These are phyloP conservation scores for Lordiphosa fenestrarum DNA, from an alignment of 2,888 invertebrate genomes.

Conservation along the genomic window DNA sequence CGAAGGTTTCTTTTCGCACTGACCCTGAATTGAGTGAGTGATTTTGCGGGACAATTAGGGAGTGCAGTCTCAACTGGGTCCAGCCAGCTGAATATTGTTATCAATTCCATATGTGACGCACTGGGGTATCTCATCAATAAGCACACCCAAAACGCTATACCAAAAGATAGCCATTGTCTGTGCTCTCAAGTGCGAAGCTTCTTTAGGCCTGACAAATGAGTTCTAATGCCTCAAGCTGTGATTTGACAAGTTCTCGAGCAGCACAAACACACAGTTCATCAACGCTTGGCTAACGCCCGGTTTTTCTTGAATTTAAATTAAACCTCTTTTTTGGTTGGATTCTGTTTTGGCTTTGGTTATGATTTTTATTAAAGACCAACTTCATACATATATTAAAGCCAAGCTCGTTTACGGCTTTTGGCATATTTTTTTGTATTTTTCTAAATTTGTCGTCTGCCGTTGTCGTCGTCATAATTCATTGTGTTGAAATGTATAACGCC, in stretches of 20 bases:
- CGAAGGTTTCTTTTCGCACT: conserved; percentile 17
- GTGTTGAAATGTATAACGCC: conserved; percentile 64
- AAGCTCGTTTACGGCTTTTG: conserved; percentile 27
- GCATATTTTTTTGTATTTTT: conserved; percentile 26
- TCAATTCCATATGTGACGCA: no score
- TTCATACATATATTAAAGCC: conserved; percentile 21
- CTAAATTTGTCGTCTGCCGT: conserved; percentile 34
- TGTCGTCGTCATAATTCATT: conserved; percentile 35
- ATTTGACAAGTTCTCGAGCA: conserved; percentile 26
- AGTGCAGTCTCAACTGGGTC: no score
- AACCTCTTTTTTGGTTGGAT: conserved; percentile 22
- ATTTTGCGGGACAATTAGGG: neutral
- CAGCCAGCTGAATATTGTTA: no score
- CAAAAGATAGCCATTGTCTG: conserved; percentile 42
- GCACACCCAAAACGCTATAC: neutral
- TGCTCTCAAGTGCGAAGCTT: conserved; percentile 34
- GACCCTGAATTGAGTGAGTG: conserved; percentile 22
- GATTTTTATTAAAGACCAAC: conserved; percentile 33
- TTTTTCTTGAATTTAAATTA: conserved; percentile 45
- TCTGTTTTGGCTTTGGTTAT: conserved; percentile 35
- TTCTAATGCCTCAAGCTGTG: conserved; percentile 3
- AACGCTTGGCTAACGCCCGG: conserved; percentile 33
- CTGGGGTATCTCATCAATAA: neutral
- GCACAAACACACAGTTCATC: conserved; percentile 2
- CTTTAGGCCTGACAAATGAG: conserved; percentile 33